Evolutionary conservation across 2,888 invertebrate species (phyloP).

Genomic region (Eurytoma adleriae): DNA sequence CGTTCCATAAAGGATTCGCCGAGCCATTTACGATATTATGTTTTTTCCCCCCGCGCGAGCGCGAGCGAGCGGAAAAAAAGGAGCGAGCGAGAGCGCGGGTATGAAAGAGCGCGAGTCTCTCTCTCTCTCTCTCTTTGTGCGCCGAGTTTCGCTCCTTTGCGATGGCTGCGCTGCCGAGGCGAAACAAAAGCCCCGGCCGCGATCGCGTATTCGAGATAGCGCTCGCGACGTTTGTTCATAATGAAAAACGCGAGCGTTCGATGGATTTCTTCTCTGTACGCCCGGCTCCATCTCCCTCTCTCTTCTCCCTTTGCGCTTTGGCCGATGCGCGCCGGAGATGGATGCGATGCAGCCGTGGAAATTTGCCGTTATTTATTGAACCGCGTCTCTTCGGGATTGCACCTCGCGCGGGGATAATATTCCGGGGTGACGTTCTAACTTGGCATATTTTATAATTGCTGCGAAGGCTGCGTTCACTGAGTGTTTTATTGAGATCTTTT

Average conservation of each 20-base stretch:
- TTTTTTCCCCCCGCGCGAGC: constrained; percentile 56
- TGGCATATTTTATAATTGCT: too few relatives aligned
- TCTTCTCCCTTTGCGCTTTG: constrained; percentile 2
- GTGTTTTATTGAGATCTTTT: too few relatives aligned
- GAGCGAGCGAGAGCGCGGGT: neutral
- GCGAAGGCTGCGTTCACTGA: too few relatives aligned
- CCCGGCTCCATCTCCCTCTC: constrained; percentile 1
- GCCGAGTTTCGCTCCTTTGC: constrained; percentile 10
- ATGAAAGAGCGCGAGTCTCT: constrained; percentile 2
- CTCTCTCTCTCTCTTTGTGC: neutral
- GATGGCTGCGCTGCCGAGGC: constrained; percentile 8
- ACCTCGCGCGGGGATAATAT: constrained; percentile 1
- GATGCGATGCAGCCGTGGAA: neutral
- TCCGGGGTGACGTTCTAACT: too few relatives aligned
- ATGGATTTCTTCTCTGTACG: constrained; percentile 6
- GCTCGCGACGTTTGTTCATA: constrained; percentile 47
- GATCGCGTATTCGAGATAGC: constrained; percentile 35
- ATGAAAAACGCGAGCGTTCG: constrained; percentile 36
- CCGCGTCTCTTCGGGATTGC: constrained; percentile 34
- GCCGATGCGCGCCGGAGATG: neutral
- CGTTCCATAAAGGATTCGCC: constrained; percentile 73
- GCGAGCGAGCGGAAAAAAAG: constrained; percentile 3
- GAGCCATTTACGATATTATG: constrained; percentile 74
- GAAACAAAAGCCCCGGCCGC: constrained; percentile 22
- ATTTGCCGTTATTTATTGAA: constrained; percentile 40